phyloP scores from a whole-genome alignment of 2,888 invertebrate genomes.

The Apodemia hepburni region DNA sequence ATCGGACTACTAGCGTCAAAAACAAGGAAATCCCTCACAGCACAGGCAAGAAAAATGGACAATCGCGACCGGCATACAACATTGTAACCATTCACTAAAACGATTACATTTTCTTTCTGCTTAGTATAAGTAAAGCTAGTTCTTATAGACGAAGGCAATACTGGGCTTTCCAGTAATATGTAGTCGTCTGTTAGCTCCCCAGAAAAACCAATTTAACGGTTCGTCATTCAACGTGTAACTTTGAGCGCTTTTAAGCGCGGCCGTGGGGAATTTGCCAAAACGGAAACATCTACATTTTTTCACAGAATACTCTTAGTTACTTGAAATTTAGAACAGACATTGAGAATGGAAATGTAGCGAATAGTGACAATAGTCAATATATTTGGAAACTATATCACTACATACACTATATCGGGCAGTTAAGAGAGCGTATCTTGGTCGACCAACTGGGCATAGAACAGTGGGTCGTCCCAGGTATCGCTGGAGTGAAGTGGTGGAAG shows the following conservation, averaged over 20 bases:
- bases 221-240: no score
- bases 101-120: background rate
- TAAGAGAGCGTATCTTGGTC: no score
- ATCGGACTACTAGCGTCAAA: background rate
- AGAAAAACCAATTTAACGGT: background rate
- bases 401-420: no score
- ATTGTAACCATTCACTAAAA: background rate
- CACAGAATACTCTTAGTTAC: background rate
- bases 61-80: no score
- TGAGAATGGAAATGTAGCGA: background rate
- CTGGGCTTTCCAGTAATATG: background rate
- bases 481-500: no score
- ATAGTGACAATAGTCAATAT: background rate
- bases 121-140: background rate
- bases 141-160: background rate
- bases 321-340: background rate
- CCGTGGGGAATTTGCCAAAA: constrained; percentile 1
- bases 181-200: background rate
- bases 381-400: no score
- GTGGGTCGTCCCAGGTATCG: no score
- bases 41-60: no score
- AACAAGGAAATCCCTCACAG: background rate
- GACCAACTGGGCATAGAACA: no score
- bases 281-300: constrained; percentile 1
- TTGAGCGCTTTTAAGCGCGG: no score